Conservation (phyloP, 2,888 invertebrate species). For the Cybosia mesomella region DNA sequence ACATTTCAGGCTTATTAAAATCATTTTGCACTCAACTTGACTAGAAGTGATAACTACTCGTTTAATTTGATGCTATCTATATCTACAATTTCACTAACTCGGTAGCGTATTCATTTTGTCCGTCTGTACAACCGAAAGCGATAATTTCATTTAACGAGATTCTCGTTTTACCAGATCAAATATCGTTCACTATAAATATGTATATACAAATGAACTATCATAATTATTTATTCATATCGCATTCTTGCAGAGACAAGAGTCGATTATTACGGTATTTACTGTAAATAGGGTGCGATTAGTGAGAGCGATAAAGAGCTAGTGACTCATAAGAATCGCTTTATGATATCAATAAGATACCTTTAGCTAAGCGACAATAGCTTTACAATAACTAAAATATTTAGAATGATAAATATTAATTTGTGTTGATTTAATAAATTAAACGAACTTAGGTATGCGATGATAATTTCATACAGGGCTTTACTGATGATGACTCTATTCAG, state of each 20-base stretch:
- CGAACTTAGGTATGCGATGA: no score
- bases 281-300: no score
- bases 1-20: neutral
- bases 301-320: no score
- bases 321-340: neutral
- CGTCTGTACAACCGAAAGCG: neutral
- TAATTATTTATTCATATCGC: neutral
- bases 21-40: neutral
- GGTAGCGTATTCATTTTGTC: neutral
- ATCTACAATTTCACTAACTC: neutral
- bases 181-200: neutral
- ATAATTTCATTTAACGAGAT: neutral
- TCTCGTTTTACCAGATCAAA: neutral
- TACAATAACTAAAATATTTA: conserved; percentile 36
- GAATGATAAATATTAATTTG: conserved; percentile 26
- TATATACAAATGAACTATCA: neutral
- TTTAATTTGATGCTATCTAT: neutral
- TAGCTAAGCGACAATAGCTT: conserved; percentile 30
- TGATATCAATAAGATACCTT: conserved; percentile 19
- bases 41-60: conserved; percentile 1
- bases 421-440: no score
- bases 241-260: no score
- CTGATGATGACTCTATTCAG: neutral
- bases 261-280: neutral
- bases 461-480: neutral